phyloP scores from a whole-genome alignment of 2,888 invertebrate genomes.

The Megastigmus dorsalis region DNA sequence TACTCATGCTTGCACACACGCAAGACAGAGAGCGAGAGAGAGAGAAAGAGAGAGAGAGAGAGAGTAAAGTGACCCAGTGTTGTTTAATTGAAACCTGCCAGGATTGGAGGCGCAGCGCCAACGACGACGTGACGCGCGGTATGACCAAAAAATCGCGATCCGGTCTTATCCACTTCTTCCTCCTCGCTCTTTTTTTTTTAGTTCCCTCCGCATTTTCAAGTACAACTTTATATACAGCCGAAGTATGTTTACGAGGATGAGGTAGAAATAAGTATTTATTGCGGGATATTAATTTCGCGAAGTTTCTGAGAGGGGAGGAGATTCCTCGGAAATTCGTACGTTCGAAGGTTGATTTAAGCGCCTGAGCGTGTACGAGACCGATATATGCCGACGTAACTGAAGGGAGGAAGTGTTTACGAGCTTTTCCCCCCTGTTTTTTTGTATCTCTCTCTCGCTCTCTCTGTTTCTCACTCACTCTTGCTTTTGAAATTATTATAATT shows the following conservation, averaged over 20 bases:
- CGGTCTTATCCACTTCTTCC: slow-evolving; percentile 1
- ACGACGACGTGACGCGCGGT: slow-evolving; percentile 31
- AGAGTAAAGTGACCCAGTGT: slow-evolving; percentile 51
- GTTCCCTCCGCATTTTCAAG: neutral
- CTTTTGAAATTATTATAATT: slow-evolving; percentile 47
- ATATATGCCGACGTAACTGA: no score
- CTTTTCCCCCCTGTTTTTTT: slow-evolving; percentile 30
- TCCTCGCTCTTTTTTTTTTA: neutral
- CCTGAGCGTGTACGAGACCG: neutral
- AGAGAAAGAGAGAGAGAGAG: no score
- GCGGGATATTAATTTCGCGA: slow-evolving; percentile 44
- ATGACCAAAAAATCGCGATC: slow-evolving; percentile 36
- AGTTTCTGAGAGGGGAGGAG: slow-evolving; percentile 4
- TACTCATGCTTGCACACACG: slow-evolving; percentile 19
- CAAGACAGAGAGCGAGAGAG: no score
- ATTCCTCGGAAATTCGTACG: slow-evolving; percentile 36
- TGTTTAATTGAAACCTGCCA: slow-evolving; percentile 55
- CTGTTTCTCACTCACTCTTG: no score
- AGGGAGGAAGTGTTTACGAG: slow-evolving; percentile 19
- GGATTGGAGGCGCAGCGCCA: slow-evolving; percentile 1
- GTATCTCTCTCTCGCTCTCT: no score
- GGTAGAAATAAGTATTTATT: slow-evolving; percentile 44
- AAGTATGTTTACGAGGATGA: slow-evolving; percentile 23
- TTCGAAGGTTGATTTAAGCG: slow-evolving; percentile 38
- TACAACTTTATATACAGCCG: slow-evolving; percentile 28